These are phyloP conservation scores for Amitus sp. DNA, from an alignment of 2,888 invertebrate species.

Conservation along the genomic window DNA sequence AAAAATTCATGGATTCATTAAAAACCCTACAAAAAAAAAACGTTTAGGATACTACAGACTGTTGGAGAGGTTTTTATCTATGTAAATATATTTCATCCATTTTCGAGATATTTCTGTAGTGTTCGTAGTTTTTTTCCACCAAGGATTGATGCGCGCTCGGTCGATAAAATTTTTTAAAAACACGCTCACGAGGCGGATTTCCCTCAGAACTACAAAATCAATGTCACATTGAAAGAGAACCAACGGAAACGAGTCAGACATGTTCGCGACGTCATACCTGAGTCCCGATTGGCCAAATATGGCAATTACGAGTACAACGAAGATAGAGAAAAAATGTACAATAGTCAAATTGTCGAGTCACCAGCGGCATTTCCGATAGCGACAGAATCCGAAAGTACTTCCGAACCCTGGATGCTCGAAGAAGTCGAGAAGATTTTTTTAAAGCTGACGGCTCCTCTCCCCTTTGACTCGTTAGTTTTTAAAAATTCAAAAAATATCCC, in stretches of 20 bases:
- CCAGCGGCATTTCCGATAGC: background rate
- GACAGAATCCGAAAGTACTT: background rate
- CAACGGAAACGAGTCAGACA: conserved; percentile 60
- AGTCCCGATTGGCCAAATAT: conserved; percentile 72
- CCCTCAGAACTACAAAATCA: conserved; percentile 47
- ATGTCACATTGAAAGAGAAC: conserved; percentile 48
- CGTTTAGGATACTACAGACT: no score
- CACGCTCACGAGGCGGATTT: no score
- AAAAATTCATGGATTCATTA: no score
- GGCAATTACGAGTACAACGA: conserved; percentile 71
- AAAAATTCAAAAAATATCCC: background rate
- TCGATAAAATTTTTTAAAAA: background rate
- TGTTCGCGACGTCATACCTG: conserved; percentile 74
- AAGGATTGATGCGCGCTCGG: background rate
- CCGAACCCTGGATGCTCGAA: conserved; percentile 58
- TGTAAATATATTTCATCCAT: no score
- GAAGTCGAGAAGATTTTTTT: conserved; percentile 57
- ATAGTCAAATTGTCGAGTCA: conserved; percentile 26
- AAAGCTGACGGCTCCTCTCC: conserved; percentile 43
- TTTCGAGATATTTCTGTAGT: no score
- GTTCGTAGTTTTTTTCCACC: background rate
- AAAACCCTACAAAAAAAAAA: no score
- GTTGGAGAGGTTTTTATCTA: no score
- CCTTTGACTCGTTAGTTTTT: conserved; percentile 47
- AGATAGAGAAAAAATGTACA: conserved; percentile 68